Evolutionary conservation across 2,888 invertebrate species (phyloP).

Genomic region (Drosophila flavopinicola): DNA sequence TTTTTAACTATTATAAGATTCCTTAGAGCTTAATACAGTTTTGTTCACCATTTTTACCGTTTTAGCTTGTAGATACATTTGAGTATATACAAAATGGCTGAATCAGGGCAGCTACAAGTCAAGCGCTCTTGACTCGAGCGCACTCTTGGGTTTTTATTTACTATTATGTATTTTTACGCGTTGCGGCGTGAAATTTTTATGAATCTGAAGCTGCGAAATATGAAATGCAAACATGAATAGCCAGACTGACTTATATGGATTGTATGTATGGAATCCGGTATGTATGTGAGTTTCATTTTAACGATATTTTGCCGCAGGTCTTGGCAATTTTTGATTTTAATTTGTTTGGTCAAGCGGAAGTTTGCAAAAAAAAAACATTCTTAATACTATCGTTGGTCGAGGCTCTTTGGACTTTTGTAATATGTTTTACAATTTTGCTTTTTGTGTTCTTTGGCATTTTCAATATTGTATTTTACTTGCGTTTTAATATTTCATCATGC

Average conservation of each 20-base stretch:
- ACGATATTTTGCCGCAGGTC: conserved; percentile 49
- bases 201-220: conserved; percentile 27
- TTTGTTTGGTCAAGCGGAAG: conserved; percentile 77
- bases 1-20: too few species aligned
- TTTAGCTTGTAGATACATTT: too few species aligned
- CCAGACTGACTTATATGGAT: neutral
- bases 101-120: neutral
- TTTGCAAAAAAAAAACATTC: conserved; percentile 40
- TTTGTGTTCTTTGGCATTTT: conserved; percentile 11
- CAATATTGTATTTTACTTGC: conserved; percentile 42
- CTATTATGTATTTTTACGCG: conserved; percentile 33
- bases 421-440: conserved; percentile 28
- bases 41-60: too few species aligned
- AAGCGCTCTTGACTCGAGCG: too few species aligned
- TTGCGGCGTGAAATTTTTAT: conserved; percentile 53
- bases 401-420: conserved; percentile 42
- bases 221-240: conserved; percentile 16
- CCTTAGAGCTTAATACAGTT: too few species aligned
- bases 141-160: conserved; percentile 5
- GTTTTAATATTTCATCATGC: conserved; percentile 48
- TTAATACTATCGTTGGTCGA: conserved; percentile 25
- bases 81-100: too few species aligned
- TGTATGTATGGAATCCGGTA: too few species aligned
- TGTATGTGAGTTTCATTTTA: too few species aligned
- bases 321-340: conserved; percentile 75